Evolutionary conservation across 1,140 invertebrate genomes (phyloP).

Genomic region (Euborellia annulipes): DNA sequence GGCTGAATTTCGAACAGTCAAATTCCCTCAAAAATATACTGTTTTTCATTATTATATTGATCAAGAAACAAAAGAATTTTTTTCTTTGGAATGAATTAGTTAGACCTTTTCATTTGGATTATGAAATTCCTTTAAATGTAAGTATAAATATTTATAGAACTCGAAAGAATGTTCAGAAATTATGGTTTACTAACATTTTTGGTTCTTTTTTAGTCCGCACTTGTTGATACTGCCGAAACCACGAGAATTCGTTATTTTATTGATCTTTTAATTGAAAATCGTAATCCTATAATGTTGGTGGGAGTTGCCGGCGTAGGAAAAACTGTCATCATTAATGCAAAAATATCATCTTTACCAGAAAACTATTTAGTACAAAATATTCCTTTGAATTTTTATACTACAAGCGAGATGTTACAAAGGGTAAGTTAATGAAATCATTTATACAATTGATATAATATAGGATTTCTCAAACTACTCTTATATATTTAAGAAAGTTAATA

Average conservation of each 20-base stretch:
- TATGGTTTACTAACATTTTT: background rate
- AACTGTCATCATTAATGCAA: conserved; percentile 58
- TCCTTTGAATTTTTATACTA: conserved; percentile 92
- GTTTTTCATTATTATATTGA: conserved; percentile 88
- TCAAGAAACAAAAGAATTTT: conserved; percentile 63
- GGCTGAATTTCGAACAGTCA: conserved; percentile 79
- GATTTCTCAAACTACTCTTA: no score
- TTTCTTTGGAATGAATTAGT: conserved; percentile 74
- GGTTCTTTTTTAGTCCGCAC: conserved; percentile 32
- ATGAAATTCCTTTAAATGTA: conserved; percentile 73
- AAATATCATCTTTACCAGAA: conserved; percentile 56
- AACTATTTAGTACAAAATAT: conserved; percentile 71
- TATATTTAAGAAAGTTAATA: no score
- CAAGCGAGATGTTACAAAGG: conserved; percentile 41
- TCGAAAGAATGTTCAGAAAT: background rate
- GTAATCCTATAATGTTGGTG: conserved; percentile 78
- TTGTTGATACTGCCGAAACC: conserved; percentile 83
- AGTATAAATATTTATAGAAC: conserved; percentile 8
- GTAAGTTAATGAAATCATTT: no score
- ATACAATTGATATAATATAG: no score
- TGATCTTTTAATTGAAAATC: conserved; percentile 64
- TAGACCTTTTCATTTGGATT: conserved; percentile 59
- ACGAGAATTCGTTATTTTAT: conserved; percentile 78
- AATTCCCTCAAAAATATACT: conserved; percentile 65
- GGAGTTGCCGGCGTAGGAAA: conserved; percentile 78